Evolutionary conservation across 1,140 invertebrate genomes (phyloP).

Genomic region (Rhizoglyphus robini): DNA sequence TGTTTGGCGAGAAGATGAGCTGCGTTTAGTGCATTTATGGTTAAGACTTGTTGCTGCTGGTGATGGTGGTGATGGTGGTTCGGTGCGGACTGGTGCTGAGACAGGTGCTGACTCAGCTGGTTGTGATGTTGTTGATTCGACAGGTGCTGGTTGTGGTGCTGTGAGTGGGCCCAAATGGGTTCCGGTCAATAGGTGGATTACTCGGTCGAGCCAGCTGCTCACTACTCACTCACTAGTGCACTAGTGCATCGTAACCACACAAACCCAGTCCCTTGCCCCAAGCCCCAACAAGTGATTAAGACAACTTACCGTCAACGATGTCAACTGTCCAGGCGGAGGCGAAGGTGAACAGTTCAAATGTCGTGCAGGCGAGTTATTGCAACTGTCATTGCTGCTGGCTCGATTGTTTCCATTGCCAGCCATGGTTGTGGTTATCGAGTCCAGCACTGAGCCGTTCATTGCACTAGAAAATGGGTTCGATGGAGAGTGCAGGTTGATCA

Average conservation of each 20-base stretch:
- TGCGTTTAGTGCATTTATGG: conserved; percentile 16
- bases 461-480: background rate
- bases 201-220: background rate
- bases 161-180: background rate
- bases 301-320: conserved; percentile 11
- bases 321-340: conserved; percentile 21
- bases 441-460: background rate
- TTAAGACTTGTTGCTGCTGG: conserved; percentile 3
- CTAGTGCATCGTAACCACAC: too few relatives aligned
- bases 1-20: conserved; percentile 12
- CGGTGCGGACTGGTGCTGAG: too few relatives aligned
- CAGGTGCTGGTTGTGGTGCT: background rate
- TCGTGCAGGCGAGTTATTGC: background rate
- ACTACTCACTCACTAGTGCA: too few relatives aligned
- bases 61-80: background rate
- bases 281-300: background rate
- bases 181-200: background rate
- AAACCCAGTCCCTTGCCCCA: background rate
- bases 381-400: background rate
- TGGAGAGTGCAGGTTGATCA: background rate
- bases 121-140: conserved; percentile 29
- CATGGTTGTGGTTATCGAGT: background rate
- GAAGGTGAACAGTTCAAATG: conserved; percentile 2
- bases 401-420: background rate
- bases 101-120: too few relatives aligned